phyloP scores from a whole-genome alignment of 2,888 invertebrate genomes.

The Lasioglossum villosulum region DNA sequence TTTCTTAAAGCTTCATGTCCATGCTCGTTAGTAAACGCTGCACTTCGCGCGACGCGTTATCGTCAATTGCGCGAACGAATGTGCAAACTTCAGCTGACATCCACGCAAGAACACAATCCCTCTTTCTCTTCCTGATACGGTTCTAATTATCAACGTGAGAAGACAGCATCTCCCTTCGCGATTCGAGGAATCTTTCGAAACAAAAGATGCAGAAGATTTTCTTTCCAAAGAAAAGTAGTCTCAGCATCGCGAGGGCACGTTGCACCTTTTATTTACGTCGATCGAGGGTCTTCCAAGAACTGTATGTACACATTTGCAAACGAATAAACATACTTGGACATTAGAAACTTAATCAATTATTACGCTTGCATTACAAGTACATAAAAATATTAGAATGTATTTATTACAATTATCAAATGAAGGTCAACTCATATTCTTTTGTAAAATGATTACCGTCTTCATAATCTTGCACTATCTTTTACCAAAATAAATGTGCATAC shows the following conservation, averaged over 20 bases:
- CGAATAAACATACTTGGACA: background rate
- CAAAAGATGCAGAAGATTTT: background rate
- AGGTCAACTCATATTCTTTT: too few relatives aligned
- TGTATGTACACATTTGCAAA: too few relatives aligned
- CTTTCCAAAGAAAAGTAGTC: background rate
- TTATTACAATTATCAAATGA: background rate
- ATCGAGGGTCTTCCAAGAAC: too few relatives aligned
- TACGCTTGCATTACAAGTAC: background rate
- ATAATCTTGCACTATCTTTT: too few relatives aligned
- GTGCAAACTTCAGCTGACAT: constrained; percentile 53
- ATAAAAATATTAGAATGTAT: background rate
- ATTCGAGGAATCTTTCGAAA: background rate
- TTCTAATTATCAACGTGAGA: constrained; percentile 66
- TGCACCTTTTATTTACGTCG: background rate
- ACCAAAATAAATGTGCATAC: too few relatives aligned
- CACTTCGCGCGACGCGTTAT: constrained; percentile 53
- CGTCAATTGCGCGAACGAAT: constrained; percentile 58
- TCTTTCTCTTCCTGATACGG: constrained; percentile 36
- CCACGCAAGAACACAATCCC: constrained; percentile 46
- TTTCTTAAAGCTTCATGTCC: background rate
- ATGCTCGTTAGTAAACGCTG: background rate
- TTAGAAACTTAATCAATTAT: background rate
- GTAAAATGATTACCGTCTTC: too few relatives aligned
- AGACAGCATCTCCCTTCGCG: constrained; percentile 17
- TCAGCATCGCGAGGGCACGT: background rate